Evolutionary conservation across 2,888 invertebrate species (phyloP).

Genomic region (Trissolcus japonicus): DNA sequence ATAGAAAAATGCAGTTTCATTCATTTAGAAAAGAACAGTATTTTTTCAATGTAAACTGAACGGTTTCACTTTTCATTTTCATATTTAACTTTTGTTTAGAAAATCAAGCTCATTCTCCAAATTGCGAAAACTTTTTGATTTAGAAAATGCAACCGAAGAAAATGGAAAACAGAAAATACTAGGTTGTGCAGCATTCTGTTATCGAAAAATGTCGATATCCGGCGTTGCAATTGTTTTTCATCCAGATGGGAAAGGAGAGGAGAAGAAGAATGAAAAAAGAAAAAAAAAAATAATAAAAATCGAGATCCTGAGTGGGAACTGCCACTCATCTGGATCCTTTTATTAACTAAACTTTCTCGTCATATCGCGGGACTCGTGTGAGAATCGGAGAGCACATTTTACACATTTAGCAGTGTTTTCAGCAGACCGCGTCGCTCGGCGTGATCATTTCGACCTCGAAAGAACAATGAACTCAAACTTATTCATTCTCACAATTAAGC

Average conservation of each 20-base stretch:
- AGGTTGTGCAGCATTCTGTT: background rate
- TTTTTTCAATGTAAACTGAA: background rate
- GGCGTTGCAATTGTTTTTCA: too few species aligned
- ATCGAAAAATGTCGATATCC: background rate
- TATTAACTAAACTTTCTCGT: conserved; percentile 54
- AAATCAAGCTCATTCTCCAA: background rate
- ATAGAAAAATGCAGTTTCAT: background rate
- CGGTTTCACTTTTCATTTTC: conserved; percentile 2
- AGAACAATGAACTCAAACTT: conserved; percentile 59
- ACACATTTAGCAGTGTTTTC: conserved; percentile 40
- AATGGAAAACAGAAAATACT: background rate
- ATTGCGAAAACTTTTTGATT: background rate
- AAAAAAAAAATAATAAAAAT: conserved; percentile 33
- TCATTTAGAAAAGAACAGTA: background rate
- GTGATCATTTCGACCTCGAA: conserved; percentile 56
- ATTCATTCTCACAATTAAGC: conserved; percentile 57
- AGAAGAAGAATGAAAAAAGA: too few species aligned
- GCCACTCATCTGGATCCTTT: conserved; percentile 35
- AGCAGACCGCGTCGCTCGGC: conserved; percentile 33
- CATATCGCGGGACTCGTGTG: conserved; percentile 41
- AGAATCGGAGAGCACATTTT: conserved; percentile 37
- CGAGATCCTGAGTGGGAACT: conserved; percentile 27
- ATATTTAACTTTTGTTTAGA: background rate
- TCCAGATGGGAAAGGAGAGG: conserved; percentile 4
- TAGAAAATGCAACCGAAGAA: background rate